Base-by-base conservation (phyloP, 2,888 invertebrate genomes). In the Sisyra terminalis region DNA sequence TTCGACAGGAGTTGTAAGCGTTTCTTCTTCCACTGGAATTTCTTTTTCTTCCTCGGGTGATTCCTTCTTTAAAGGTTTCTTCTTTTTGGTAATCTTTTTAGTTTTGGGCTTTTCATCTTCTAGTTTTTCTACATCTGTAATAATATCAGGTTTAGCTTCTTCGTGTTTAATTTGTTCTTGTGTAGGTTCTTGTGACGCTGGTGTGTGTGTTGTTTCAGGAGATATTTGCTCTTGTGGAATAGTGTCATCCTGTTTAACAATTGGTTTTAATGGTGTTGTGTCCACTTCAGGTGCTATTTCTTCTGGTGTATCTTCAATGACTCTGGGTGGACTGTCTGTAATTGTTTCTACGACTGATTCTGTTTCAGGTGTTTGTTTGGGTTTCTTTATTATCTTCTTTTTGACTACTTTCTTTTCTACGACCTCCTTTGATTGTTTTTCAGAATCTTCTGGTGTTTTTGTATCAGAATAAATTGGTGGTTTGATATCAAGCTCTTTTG, bases 121-220 rank as follows among this genome's bases (percentile, higher is more conserved):
- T 30, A 44, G 46, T 49, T 55, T 52, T 49, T 53, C 46, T 7
- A 56, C 53, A 3, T 48, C 49, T 30, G 57, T 53, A 30, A 57
- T 55, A 39, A 51, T 59, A 41, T 60, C 51, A 0, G 68, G 67
- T 44, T 61, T 53, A 42, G 57, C 52, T 10, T 59, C 62, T 45
- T 64, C 64, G 50, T 62, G 57, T 50, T 60, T 59, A 15, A 39
- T 24, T 34, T 39, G 39, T 46, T 47, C 30, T 38, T 42, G 17
- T 38, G 46, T 36, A 32, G 46, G 30, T 44, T 37, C 39, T 35
- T 40, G 8, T 24, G 37, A 35, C 29, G 35, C 37, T 44, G 43
- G 31, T 4, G 31, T 41, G 7, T 48, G 17, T 18, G 43, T 45
- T n/a, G 47, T 47, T 37, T 43, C 46, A 5, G 47, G 44, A 49